Evolutionary conservation across 2,113 vertebrate species (phyloP), one percentile per base, ranked within the genome.

Genomic region (Zapus hudsonius): DNA sequence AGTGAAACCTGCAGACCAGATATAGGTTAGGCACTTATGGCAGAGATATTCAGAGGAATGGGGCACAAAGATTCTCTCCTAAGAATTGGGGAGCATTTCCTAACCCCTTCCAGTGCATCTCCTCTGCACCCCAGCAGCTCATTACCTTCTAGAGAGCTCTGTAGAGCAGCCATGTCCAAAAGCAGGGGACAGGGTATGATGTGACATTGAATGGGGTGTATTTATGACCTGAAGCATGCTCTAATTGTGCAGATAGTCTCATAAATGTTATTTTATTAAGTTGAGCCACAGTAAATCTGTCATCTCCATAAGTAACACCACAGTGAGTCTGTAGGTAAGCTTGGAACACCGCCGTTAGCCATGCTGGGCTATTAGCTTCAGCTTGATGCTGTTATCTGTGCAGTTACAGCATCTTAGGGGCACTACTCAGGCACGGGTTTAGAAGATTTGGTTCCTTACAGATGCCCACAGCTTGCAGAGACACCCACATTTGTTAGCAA

Each of bases 221-320:
- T 93, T 67, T 40, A 66, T 22, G 86, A 94, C 93, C 15, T 25
- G 63, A 87, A 95, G 91, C 16, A 64, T 40, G 87, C 92, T 95
- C 0, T 84, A 95, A 93, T 96, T n/a, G 93, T n/a, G 29, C 78
- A 88, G 94, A 84, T 69, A 83, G 74, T 9, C 52, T 12, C 90
- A 52, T 93, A 93, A 96, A 95, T 82, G 40, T 82, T 64, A 1
- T 85, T 95, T 91, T 90, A 47, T 90, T 95, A 95, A 52, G 87
- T 84, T 23, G 55, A 95, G 93, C 84, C 90, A n/a, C 57, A 78
- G 86, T 78, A 93, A 96, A 97, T 95, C 97, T 95, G 93, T 90
- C 95, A 91, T 31, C 3, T 38, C 9, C 11, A 3, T n/a, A 88
- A 84, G 96, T 4, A 96, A 95, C 85, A 23, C 70, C 72, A 2